Evolutionary conservation across 2,113 vertebrate species (phyloP).

Genomic region (Gnathochromis pfefferi): DNA sequence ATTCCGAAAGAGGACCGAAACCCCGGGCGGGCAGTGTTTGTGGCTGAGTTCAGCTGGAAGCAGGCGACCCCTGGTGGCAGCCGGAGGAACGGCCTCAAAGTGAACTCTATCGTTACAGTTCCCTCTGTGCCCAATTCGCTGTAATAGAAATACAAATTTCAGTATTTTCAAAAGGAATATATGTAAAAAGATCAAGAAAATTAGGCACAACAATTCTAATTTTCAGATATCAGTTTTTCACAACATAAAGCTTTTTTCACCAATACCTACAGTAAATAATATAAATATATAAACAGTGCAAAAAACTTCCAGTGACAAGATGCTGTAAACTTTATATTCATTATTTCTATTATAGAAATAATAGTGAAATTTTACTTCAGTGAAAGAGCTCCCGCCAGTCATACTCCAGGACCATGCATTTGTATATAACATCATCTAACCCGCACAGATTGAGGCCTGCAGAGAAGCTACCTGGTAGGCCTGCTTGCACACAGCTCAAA

Average conservation of each 20-base stretch:
- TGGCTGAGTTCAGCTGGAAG: not conserved
- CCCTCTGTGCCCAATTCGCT: not conserved
- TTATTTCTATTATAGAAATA: not conserved
- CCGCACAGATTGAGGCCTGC: not conserved
- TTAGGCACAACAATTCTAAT: not conserved
- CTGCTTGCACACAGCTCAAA: not conserved
- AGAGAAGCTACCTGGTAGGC: not conserved
- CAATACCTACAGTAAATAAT: not conserved
- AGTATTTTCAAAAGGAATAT: not conserved
- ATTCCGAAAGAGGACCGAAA: not conserved
- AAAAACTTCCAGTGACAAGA: not conserved
- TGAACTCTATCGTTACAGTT: not conserved
- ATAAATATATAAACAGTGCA: not conserved
- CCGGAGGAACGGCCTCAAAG: not conserved
- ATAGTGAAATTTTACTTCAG: not conserved
- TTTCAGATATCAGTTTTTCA: not conserved
- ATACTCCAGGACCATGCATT: not conserved
- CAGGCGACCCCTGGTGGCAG: constrained; percentile 44
- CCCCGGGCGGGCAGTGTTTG: not conserved
- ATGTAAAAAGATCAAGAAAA: not conserved
- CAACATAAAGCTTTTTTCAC: not conserved
- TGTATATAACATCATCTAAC: not conserved
- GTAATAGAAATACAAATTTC: not conserved
- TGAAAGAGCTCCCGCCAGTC: fast-evolving
- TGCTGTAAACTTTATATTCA: not conserved